Evolutionary conservation across 2,797 vertebrate genomes (phyloP).

Genomic region (Clarias platycephalus): DNA sequence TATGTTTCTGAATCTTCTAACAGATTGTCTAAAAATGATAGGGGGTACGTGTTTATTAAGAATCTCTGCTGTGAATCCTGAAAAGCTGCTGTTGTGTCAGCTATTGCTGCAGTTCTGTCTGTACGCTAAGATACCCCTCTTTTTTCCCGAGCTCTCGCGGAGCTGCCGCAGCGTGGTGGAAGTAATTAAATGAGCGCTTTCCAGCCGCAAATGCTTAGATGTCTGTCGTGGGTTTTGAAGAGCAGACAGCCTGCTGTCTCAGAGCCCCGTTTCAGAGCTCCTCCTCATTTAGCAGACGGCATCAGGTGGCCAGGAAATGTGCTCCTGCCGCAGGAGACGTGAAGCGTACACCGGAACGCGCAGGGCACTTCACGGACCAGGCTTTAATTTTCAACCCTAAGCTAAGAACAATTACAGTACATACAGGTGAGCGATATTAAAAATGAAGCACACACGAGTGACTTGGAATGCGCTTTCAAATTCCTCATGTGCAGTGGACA

Average conservation of each 20-base stretch:
- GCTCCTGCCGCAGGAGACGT: conserved; percentile 36
- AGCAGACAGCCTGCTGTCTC: conserved; percentile 52
- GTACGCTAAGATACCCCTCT: conserved; percentile 9
- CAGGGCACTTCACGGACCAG: background rate
- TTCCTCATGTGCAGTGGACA: conserved; percentile 13
- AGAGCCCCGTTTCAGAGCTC: conserved; percentile 41
- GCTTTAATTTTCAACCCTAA: background rate
- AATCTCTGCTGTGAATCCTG: conserved; percentile 27
- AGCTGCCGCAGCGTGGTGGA: conserved; percentile 41
- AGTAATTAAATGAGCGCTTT: conserved; percentile 55
- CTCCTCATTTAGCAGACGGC: conserved; percentile 48
- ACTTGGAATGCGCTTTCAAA: background rate
- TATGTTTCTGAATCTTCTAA: conserved; percentile 13
- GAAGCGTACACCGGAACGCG: conserved; percentile 8
- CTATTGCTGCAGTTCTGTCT: conserved; percentile 24
- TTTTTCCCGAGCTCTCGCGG: conserved; percentile 19
- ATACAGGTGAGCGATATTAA: conserved; percentile 21
- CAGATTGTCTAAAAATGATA: conserved; percentile 23
- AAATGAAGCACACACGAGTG: background rate
- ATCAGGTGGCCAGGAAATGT: conserved; percentile 52
- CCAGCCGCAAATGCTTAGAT: conserved; percentile 38
- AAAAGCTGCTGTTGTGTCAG: conserved; percentile 28
- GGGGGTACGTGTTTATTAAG: conserved; percentile 33
- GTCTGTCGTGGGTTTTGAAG: conserved; percentile 47
- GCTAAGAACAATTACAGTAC: background rate